These are phyloP conservation scores for Notiomystis cincta DNA, from an alignment of 2,113 vertebrate species.

Conservation along the genomic window DNA sequence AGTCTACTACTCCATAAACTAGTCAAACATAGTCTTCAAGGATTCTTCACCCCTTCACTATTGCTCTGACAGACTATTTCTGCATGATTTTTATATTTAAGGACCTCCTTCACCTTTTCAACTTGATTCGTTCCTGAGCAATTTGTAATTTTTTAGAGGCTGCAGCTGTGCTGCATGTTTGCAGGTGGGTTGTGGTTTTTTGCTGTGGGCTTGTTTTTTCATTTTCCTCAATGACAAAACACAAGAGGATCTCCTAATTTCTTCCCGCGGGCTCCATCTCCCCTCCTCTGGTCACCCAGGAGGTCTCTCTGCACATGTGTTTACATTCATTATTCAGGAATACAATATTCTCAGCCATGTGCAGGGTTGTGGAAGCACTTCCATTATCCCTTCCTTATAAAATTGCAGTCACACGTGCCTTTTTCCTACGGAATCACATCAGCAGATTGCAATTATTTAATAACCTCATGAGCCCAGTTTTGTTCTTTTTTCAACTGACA, in stretches of 20 bases:
- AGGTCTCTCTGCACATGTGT: neutral
- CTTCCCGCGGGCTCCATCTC: fast-evolving
- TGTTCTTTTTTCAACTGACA: neutral
- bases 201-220: neutral
- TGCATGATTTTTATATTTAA: neutral
- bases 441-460: neutral
- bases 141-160: neutral
- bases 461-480: neutral
- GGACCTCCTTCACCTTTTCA: neutral
- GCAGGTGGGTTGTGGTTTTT: neutral
- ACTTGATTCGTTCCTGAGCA: neutral
- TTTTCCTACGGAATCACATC: neutral
- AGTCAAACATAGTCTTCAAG: neutral
- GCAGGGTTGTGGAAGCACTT: neutral
- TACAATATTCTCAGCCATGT: neutral
- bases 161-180: neutral
- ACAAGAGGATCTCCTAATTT: neutral
- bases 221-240: neutral
- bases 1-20: neutral
- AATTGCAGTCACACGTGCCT: neutral
- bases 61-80: neutral
- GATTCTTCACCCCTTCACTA: neutral
- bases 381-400: neutral
- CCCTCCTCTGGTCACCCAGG: neutral
- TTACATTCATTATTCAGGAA: neutral